phyloP scores from a whole-genome alignment of 1,140 invertebrate genomes.

The Parasteatoda tepidariorum region DNA sequence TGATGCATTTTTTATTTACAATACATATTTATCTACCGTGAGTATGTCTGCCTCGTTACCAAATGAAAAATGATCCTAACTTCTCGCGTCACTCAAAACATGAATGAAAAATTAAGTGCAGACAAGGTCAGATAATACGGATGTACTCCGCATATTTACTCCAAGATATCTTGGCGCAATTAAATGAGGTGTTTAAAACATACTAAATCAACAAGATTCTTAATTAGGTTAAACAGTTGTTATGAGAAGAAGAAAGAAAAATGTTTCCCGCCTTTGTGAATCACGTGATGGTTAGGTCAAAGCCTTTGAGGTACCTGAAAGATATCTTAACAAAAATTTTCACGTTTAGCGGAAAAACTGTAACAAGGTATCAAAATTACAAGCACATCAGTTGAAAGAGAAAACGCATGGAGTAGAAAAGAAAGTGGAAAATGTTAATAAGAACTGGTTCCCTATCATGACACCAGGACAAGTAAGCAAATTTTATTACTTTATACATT shows the following conservation, averaged over 20 bases:
- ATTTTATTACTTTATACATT: not conserved
- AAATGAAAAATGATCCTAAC: not conserved
- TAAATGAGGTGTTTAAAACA: not conserved
- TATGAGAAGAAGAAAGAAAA: not conserved
- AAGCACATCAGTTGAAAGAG: not conserved
- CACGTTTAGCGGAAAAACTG: slow-evolving; percentile 23
- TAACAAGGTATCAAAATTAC: not conserved
- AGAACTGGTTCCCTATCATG: not conserved
- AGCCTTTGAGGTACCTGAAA: slow-evolving; percentile 27
- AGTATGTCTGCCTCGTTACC: too few species aligned
- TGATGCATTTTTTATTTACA: too few species aligned
- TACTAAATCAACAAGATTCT: slow-evolving; percentile 16
- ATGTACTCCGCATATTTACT: not conserved
- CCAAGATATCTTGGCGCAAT: slow-evolving; percentile 12
- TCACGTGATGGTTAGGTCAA: slow-evolving; percentile 51
- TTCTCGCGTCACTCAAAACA: not conserved
- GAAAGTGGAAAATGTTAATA: not conserved
- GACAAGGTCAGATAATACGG: slow-evolving; percentile 16
- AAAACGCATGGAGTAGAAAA: not conserved
- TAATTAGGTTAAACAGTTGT: slow-evolving; percentile 42
- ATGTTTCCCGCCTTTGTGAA: not conserved
- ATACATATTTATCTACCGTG: too few species aligned
- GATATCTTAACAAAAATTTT: slow-evolving; percentile 25
- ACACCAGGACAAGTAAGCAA: not conserved
- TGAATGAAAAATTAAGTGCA: not conserved